phyloP scores from a whole-genome alignment of 2,888 invertebrate species.

The Drosophila recens region DNA sequence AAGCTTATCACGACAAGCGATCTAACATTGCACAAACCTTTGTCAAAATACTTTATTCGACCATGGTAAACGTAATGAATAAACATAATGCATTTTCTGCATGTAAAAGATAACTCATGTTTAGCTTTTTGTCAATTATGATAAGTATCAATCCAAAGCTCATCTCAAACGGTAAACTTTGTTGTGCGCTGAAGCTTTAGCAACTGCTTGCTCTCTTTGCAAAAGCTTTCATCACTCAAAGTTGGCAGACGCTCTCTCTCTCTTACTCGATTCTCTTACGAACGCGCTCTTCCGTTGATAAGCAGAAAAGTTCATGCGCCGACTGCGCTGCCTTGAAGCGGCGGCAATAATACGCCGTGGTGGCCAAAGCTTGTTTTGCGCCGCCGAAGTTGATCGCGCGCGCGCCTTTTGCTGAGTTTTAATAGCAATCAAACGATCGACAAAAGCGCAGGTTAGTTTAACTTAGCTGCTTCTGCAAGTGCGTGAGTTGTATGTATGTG shows the following conservation, averaged over 20 bases:
- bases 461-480: conserved; percentile 46
- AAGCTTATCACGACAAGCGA: no score
- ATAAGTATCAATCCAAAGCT: not conserved
- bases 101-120: not conserved
- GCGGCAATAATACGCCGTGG: conserved; percentile 64
- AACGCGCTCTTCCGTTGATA: conserved; percentile 32
- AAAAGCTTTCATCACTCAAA: conserved; percentile 51
- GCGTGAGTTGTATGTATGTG: conserved; percentile 43
- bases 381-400: conserved; percentile 48
- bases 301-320: conserved; percentile 39
- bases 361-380: conserved; percentile 41
- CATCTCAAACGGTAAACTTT: conserved; percentile 27
- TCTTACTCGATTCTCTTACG: not conserved
- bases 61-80: not conserved
- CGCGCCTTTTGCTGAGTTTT: conserved; percentile 52
- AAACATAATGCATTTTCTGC: not conserved
- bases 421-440: conserved; percentile 77
- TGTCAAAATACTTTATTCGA: no score
- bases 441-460: conserved; percentile 73
- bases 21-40: no score
- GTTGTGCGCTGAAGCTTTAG: conserved; percentile 6
- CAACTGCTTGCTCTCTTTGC: conserved; percentile 5
- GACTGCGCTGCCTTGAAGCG: conserved; percentile 47
- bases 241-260: not conserved
- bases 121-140: not conserved